phyloP scores from a whole-genome alignment of 1,140 invertebrate species.

The Penaeus indicus region DNA sequence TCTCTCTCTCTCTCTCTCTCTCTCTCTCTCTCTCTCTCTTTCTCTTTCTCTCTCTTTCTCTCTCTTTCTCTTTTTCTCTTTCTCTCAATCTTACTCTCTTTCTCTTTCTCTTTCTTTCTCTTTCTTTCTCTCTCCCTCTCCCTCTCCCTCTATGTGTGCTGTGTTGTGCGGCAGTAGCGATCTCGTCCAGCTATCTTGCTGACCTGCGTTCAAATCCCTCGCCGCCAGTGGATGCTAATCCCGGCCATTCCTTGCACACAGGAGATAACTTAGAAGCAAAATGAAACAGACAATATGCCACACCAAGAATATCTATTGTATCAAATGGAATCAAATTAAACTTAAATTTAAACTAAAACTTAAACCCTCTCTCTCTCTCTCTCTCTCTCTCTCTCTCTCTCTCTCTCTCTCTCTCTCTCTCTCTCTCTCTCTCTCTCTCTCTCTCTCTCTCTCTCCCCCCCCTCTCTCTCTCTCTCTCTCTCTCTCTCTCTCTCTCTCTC shows the following conservation, averaged over 20 bases:
- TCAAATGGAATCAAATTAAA: no score
- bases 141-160: background rate
- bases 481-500: background rate
- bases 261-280: no score
- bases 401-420: constrained; percentile 1
- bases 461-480: constrained; percentile 1
- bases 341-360: no score
- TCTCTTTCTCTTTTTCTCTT: background rate
- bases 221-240: no score
- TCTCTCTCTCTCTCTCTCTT: background rate
- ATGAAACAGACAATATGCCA: no score
- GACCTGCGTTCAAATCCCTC: no score
- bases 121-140: background rate
- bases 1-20: no score
- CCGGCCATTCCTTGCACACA: no score
- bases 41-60: background rate
- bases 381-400: background rate
- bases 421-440: background rate
- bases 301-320: no score
- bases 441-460: background rate
- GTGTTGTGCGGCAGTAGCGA: no score
- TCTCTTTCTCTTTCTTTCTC: background rate
- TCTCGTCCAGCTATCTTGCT: no score
- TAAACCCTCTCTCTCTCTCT: background rate
- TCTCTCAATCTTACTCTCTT: background rate